Evolutionary conservation across 2,888 invertebrate species (phyloP), one percentile per base, ranked within the genome.

Genomic region (Oscheius onirici): DNA sequence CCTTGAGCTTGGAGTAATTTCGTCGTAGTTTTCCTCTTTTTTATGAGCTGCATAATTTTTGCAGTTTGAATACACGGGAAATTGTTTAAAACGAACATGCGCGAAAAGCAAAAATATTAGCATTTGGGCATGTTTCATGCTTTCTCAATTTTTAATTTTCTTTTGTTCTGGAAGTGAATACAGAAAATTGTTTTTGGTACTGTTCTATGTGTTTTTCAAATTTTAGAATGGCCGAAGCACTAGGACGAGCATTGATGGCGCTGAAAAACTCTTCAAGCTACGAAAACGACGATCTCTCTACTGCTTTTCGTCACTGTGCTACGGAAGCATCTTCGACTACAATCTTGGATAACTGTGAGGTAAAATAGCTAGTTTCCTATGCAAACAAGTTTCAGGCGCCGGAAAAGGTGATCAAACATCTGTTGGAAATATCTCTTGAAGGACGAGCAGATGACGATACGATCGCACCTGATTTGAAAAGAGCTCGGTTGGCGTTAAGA

Each of bases 401-500:
- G 26, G 13, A 26, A 1, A 49, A 26, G 3, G 22, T 55, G 3
- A 46, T 55, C 5, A 22, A n/a, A 15, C 20, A 51, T 26, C 34
- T 72, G 26, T 34, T 74, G 26, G 70, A 73, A 17, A 22, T 67
- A 28, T n/a, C 60, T 5, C 41, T 58, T 6, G 70, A 55, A 46
- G 63, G 71, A 34, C 54, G 60, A 46, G 69, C 66, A 41, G 74
- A 54, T 40, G 60, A 46, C 17, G 71, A 67, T 20, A 40, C 26
- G 1, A 20, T 13, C 8, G 69, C 68, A 2, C 40, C 44, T 11
- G 68, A 72, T 34, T n/a, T 55, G 17, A n/a, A 51, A 41, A 44
- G 69, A 1, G 22, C 68, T n/a, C 61, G 70, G 0, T 28, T 71
- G 34, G 69, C 74, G 20, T 66, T 76, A n/a, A 63, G 74, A 49